Evolutionary conservation across 1,140 invertebrate genomes (phyloP).

Genomic region (Drosophila malerkotliana): DNA sequence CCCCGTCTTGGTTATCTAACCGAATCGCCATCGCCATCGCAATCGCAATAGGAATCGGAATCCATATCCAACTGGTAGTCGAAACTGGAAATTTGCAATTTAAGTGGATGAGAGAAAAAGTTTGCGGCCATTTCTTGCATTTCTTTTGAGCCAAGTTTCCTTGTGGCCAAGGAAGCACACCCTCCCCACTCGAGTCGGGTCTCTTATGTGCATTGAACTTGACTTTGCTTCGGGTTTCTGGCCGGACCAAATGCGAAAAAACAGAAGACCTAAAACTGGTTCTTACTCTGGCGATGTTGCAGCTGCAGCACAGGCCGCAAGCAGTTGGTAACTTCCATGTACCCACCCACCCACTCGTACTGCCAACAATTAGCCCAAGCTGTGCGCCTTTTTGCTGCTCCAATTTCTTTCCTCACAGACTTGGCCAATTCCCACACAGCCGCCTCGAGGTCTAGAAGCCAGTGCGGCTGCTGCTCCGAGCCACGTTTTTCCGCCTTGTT

Average conservation of each 20-base stretch:
- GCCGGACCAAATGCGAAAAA: conserved; percentile 5
- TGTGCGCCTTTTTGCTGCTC: conserved; percentile 44
- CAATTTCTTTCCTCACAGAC: conserved; percentile 21
- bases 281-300: conserved; percentile 29
- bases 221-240: conserved; percentile 54
- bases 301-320: conserved; percentile 20
- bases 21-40: conserved; percentile 18
- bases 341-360: not conserved
- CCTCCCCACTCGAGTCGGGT: not conserved
- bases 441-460: not conserved
- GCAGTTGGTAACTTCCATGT: conserved; percentile 23
- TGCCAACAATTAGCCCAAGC: conserved; percentile 65
- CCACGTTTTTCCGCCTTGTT: conserved; percentile 71
- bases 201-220: conserved; percentile 76
- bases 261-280: conserved; percentile 38
- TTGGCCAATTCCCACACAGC: conserved; percentile 3
- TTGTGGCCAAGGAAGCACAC: conserved; percentile 35
- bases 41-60: conserved; percentile 35
- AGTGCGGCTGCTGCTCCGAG: conserved; percentile 2
- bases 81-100: conserved; percentile 78
- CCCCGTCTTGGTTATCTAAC: conserved; percentile 57
- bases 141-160: conserved; percentile 62
- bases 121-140: conserved; percentile 66
- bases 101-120: conserved; percentile 68
- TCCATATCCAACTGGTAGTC: conserved; percentile 51